A percentile compares a stretch with the other conserved stretches of the same genome.
Conservation (phyloP, 2,113 vertebrate species). For the Himantopus leucocephalus region DNA sequence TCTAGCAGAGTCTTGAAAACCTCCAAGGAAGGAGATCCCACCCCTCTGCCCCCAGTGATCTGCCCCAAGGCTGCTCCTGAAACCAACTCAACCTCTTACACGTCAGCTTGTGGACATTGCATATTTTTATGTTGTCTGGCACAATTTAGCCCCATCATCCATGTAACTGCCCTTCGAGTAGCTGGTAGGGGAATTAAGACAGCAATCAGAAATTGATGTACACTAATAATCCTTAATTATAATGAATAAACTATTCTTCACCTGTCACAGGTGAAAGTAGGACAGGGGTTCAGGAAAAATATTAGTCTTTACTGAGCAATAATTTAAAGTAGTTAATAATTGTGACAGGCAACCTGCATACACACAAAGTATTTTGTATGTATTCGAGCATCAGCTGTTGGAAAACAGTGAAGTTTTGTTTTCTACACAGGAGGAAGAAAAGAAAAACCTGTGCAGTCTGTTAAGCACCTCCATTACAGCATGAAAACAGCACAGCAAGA, state of each 20-base stretch:
- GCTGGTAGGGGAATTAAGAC: not conserved
- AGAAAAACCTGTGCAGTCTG: not conserved
- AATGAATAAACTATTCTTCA: not conserved
- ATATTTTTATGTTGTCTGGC: not conserved
- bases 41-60: not conserved
- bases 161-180: not conserved
- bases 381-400: not conserved
- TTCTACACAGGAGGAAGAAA: not conserved
- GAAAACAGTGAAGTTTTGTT: not conserved
- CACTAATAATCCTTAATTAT: not conserved
- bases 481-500: slow-evolving; percentile 3
- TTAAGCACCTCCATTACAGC: not conserved
- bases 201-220: not conserved
- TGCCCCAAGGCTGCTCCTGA: not conserved
- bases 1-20: not conserved
- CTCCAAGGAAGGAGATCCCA: not conserved
- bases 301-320: not conserved
- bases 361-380: not conserved
- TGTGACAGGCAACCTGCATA: not conserved
- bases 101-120: not conserved
- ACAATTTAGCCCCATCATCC: not conserved
- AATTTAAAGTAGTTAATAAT: not conserved
- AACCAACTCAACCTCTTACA: not conserved
- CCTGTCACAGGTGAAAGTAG: not conserved
- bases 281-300: not conserved